phyloP scores from a whole-genome alignment of 2,113 vertebrate genomes.

The Thomomys bottae region DNA sequence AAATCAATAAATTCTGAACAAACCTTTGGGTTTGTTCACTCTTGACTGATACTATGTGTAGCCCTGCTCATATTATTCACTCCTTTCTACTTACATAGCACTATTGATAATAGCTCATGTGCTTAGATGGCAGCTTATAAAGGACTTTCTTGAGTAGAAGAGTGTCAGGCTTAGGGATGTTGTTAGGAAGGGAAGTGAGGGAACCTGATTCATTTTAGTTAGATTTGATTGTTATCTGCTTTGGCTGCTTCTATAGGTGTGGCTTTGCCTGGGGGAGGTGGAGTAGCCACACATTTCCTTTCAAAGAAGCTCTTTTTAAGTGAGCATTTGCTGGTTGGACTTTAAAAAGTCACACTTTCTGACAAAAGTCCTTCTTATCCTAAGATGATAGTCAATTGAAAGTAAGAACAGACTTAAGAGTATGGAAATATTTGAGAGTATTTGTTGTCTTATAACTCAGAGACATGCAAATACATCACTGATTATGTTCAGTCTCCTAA shows the following conservation, averaged over 20 bases:
- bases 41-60: neutral
- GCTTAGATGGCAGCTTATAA: slow-evolving; percentile 43
- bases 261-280: slow-evolving; percentile 38
- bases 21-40: neutral
- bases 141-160: slow-evolving; percentile 55
- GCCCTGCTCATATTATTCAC: neutral
- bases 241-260: slow-evolving; percentile 8
- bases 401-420: slow-evolving; percentile 28
- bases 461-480: neutral
- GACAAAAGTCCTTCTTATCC: neutral
- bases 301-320: slow-evolving; percentile 35
- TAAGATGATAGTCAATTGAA: slow-evolving; percentile 48
- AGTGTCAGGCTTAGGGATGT: slow-evolving; percentile 60
- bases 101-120: slow-evolving; percentile 18
- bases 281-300: slow-evolving; percentile 37
- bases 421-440: neutral
- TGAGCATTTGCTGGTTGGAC: slow-evolving; percentile 16
- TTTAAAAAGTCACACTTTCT: slow-evolving; percentile 33
- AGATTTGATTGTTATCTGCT: slow-evolving; percentile 59
- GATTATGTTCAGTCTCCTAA: slow-evolving; percentile 21
- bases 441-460: neutral
- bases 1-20: neutral
- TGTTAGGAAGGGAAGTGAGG: slow-evolving; percentile 43
- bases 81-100: neutral
- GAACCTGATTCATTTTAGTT: slow-evolving; percentile 63